Evolutionary conservation across 2,113 vertebrate species (phyloP), one percentile per base, ranked within the genome.

Genomic region (Python bivittatus): DNA sequence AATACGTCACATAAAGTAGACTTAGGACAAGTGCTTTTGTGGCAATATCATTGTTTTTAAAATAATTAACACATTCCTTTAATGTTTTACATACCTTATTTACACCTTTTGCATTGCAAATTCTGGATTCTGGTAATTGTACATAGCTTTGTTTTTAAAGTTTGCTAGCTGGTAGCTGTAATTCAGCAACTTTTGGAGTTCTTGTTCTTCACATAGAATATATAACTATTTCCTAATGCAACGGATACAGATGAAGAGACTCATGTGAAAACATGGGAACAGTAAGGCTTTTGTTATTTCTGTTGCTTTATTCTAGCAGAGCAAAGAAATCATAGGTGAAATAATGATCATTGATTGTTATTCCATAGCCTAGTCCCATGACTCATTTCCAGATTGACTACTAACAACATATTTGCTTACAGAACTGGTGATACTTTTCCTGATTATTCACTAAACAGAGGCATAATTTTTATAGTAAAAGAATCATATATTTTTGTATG

Each of bases 291-390:
- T 94, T 86, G 29, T 91, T 1, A 38, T 95, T 95, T 88, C 1
- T 20, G 0, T 2, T 58, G 22, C 60, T 91, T 20, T 42, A 92
- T 52, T 92, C 57, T 86, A 94, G 88, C 61, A 58, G 38, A 22
- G 6, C 20, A 68, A 11, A 23, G 29, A 6, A 29, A 58, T 96
- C 90, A 91, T 64, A 84, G 44, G 90, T 95, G 91, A 86, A 84
- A 54, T 90, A 3, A 29, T 93, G 1, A 61, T 42, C 12, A 0
- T 88, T 48, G 57, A 88, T 93, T 93, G 61, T 72, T 90, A 2
- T 56, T 0, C 0, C 0, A 72, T 88, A 94, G 48, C 52, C 54
- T 1, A 84, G 33, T 86, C 15, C 13, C 0, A 0, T 0, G 0
- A 88, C 0, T 0, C 89, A 10, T 91, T 92, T 94, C 57, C 48